A percentile compares a stretch with the other conserved stretches of the same genome.
phyloP scores from a whole-genome alignment of 2,113 vertebrate species.

The Alaudala cheleensis region DNA sequence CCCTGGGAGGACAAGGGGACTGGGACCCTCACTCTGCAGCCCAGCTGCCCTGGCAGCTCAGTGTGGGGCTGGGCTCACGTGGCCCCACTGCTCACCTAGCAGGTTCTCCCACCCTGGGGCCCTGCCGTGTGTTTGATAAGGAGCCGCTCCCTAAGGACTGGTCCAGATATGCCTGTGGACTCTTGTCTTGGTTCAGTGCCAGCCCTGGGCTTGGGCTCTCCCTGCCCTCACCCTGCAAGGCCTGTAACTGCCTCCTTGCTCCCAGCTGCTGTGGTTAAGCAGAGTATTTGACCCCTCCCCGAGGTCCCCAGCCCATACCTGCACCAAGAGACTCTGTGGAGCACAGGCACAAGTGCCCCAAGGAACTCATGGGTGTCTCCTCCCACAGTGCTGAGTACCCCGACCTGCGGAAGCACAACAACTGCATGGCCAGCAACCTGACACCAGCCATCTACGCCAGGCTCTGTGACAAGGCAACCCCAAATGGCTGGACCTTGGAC shows the following conservation, averaged over 20 bases:
- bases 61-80: background rate
- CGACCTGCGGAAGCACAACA: conserved; percentile 97
- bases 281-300: background rate
- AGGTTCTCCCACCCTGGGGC: background rate
- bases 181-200: background rate
- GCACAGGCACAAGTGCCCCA: background rate
- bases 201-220: background rate
- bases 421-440: conserved; percentile 95
- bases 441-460: conserved; percentile 90
- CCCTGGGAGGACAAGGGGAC: background rate
- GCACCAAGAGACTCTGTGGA: background rate
- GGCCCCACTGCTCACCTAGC: fast-evolving
- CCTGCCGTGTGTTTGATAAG: background rate
- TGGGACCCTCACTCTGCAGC: fast-evolving
- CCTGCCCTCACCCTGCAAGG: fast-evolving
- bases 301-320: background rate
- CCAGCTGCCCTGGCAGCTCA: background rate
- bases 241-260: background rate
- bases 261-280: background rate
- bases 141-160: background rate
- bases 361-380: background rate
- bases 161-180: background rate
- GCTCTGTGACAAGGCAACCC: conserved; percentile 89
- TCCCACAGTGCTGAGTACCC: conserved; percentile 90
- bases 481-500: conserved; percentile 92